phyloP scores from a whole-genome alignment of 1,140 invertebrate species.

The Megalonaias nervosa region DNA sequence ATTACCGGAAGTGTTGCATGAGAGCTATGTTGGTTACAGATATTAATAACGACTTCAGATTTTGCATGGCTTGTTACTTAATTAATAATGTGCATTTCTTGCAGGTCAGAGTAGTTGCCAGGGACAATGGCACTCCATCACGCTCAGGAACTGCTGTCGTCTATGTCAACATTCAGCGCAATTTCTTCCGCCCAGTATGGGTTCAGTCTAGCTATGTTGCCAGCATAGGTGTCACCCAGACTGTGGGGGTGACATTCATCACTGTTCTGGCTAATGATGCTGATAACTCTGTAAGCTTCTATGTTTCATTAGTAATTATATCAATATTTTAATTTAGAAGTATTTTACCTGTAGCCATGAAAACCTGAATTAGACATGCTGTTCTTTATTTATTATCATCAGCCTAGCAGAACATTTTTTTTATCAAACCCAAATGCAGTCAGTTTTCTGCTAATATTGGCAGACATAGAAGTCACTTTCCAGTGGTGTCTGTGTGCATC shows the following conservation, averaged over 20 bases:
- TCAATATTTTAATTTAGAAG: not conserved
- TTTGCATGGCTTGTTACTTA: not conserved
- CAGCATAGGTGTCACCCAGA: conserved; percentile 32
- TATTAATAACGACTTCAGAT: not conserved
- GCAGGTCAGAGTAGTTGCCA: conserved; percentile 46
- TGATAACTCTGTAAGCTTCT: conserved; percentile 10
- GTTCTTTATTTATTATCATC: too few relatives aligned
- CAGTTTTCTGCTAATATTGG: too few relatives aligned
- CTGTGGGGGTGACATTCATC: conserved; percentile 30
- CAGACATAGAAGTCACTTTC: too few relatives aligned
- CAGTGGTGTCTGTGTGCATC: too few relatives aligned
- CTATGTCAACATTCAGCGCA: conserved; percentile 43
- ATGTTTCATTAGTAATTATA: not conserved
- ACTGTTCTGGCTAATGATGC: conserved; percentile 36
- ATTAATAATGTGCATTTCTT: conserved; percentile 3
- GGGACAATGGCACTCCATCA: conserved; percentile 45
- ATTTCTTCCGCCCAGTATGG: conserved; percentile 47
- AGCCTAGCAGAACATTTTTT: too few relatives aligned
- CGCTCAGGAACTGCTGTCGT: conserved; percentile 39
- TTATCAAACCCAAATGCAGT: too few relatives aligned
- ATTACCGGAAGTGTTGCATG: too few relatives aligned
- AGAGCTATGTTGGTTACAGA: too few relatives aligned
- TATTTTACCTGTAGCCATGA: not conserved
- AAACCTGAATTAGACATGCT: too few relatives aligned
- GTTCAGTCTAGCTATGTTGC: not conserved